Percentiles rank a stretch among this genome's conserved stretches.
phyloP scores from a whole-genome alignment of 1,140 invertebrate genomes.

The Hormaphis cornu region DNA sequence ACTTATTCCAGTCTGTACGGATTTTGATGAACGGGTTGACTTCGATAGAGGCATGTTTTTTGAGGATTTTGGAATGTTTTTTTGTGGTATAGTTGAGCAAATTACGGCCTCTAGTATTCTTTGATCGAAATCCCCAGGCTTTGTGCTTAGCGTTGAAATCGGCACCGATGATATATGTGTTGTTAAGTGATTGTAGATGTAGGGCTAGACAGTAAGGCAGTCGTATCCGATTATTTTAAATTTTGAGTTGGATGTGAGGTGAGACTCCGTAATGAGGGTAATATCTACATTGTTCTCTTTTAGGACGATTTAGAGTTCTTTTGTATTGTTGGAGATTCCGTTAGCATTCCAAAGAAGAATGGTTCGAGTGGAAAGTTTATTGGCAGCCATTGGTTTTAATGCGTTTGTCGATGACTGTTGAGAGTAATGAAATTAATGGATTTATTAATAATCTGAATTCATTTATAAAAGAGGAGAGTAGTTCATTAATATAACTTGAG shows the following conservation, averaged over 20 bases:
- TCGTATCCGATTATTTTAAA: too few relatives aligned
- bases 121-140: conserved; percentile 39
- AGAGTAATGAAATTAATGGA: background rate
- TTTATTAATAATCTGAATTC: too few relatives aligned
- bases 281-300: conserved; percentile 34
- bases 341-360: conserved; percentile 35
- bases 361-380: too few relatives aligned
- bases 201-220: background rate
- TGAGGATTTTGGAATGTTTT: conserved; percentile 36
- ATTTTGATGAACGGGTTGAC: background rate
- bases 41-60: background rate
- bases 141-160: conserved; percentile 44
- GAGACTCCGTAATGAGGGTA: conserved; percentile 34
- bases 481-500: background rate
- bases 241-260: conserved; percentile 9
- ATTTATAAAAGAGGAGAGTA: background rate
- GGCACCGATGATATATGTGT: conserved; percentile 41
- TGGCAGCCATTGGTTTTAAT: background rate
- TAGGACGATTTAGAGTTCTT: conserved; percentile 35
- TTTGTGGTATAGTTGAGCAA: conserved; percentile 37
- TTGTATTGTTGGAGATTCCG: conserved; percentile 28
- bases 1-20: conserved; percentile 3
- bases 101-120: background rate
- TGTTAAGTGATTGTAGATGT: conserved; percentile 36
- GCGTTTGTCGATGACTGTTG: background rate